Conservation (phyloP, 2,888 invertebrate species). For the Tanypteryx hageni region DNA sequence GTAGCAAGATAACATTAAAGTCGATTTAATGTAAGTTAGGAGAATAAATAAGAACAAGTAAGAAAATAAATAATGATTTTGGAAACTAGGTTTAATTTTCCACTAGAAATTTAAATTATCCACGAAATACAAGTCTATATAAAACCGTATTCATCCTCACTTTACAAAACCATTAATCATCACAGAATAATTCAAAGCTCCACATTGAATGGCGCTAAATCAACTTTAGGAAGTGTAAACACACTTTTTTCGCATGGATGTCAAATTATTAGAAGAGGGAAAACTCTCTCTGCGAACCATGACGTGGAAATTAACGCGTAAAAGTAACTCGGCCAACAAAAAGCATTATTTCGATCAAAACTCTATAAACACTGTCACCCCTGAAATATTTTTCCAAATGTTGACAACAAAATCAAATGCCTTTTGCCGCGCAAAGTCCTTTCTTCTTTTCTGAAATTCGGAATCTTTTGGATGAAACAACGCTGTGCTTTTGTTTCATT, state of each 20-base stretch:
- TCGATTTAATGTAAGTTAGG: background rate
- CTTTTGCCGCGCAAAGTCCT: background rate
- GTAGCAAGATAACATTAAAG: no score
- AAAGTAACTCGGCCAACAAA: background rate
- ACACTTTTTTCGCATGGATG: background rate
- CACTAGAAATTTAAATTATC: background rate
- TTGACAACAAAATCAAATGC: conserved; percentile 14
- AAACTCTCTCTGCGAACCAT: background rate
- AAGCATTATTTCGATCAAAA: background rate
- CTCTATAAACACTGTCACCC: background rate
- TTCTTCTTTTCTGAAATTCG: background rate
- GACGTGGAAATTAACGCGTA: background rate
- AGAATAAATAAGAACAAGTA: background rate
- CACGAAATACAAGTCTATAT: background rate
- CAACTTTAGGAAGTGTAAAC: background rate
- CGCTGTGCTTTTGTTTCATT: conserved; percentile 6
- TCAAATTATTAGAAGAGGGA: background rate
- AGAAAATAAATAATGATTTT: background rate
- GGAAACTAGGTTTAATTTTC: background rate
- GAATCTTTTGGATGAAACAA: background rate
- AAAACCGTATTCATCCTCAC: no score
- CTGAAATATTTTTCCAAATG: conserved; percentile 5
- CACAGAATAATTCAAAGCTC: background rate
- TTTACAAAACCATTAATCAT: background rate
- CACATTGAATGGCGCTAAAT: background rate